phyloP scores from a whole-genome alignment of 2,797 vertebrate species.

The Xerus rutilus region DNA sequence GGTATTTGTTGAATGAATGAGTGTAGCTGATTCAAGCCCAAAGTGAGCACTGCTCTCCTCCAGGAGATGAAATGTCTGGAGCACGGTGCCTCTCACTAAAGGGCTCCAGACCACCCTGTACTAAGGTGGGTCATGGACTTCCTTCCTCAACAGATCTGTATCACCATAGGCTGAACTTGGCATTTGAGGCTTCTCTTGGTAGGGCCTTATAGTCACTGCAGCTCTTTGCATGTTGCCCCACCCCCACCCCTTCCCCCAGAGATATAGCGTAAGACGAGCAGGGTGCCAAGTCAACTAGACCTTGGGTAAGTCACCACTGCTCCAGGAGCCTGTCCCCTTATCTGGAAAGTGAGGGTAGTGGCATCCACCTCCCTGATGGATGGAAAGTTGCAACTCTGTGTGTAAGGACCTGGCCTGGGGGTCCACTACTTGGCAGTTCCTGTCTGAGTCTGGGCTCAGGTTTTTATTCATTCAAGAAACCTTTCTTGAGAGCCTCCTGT shows the following conservation, averaged over 20 bases:
- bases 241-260: neutral
- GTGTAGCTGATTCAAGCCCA: neutral
- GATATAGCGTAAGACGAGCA: neutral
- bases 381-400: neutral
- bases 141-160: neutral
- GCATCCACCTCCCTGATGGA: neutral
- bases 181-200: neutral
- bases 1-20: slow-evolving; percentile 14
- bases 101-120: neutral
- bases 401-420: neutral
- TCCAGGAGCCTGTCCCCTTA: neutral
- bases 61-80: neutral
- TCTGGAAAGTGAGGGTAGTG: neutral
- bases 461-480: slow-evolving; percentile 58
- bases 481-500: neutral
- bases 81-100: neutral
- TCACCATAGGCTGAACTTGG: neutral
- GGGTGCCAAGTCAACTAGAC: neutral
- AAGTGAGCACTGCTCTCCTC: neutral
- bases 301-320: neutral
- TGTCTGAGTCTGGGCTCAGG: neutral
- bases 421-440: neutral
- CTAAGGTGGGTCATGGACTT: neutral
- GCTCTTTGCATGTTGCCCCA: neutral
- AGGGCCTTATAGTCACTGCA: neutral